phyloP scores from a whole-genome alignment of 2,113 vertebrate species.

The Proteles cristata region DNA sequence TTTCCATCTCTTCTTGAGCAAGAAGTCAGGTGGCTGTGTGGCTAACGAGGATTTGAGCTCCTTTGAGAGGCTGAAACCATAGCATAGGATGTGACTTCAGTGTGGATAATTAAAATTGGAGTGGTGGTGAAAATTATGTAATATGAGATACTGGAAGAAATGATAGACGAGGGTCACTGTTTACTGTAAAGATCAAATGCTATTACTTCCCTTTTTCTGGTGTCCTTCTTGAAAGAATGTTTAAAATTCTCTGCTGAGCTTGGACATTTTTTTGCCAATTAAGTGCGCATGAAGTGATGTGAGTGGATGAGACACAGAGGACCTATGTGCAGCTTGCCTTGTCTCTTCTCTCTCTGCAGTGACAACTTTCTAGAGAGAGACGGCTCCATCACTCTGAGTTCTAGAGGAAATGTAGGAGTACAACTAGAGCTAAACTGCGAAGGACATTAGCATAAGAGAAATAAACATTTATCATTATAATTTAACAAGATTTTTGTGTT shows the following conservation, averaged over 20 bases:
- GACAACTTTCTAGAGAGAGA: not conserved
- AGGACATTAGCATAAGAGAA: not conserved
- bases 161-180: not conserved
- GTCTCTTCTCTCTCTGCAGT: not conserved
- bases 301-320: not conserved
- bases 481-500: not conserved
- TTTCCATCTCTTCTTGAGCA: not conserved
- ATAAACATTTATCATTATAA: not conserved
- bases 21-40: not conserved
- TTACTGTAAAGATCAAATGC: not conserved
- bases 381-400: not conserved
- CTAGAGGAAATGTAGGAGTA: not conserved
- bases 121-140: not conserved
- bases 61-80: not conserved
- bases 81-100: not conserved
- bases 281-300: not conserved
- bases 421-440: not conserved
- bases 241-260: not conserved
- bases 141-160: not conserved
- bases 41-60: not conserved
- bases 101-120: not conserved
- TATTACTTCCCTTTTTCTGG: not conserved
- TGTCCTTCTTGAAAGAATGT: too few species aligned
- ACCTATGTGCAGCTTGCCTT: not conserved
- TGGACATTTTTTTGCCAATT: not conserved